Conservation (phyloP, 2,113 vertebrate species). For the Hemiscyllium ocellatum region DNA sequence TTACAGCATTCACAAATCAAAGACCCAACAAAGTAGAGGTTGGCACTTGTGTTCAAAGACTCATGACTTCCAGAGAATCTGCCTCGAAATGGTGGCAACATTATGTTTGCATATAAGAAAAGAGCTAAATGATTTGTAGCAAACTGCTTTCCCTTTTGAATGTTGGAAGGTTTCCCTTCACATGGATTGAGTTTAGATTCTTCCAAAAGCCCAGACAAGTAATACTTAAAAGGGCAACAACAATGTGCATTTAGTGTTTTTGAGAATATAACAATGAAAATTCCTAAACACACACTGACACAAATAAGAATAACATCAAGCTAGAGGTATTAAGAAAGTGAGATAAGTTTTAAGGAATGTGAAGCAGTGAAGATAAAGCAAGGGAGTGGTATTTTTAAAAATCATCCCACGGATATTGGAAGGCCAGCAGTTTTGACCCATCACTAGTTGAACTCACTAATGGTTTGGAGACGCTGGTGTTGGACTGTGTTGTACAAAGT, state of each 20-base stretch:
- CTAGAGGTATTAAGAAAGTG: neutral
- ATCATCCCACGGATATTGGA: too few relatives aligned
- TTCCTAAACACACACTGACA: too few relatives aligned
- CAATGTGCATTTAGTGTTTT: neutral
- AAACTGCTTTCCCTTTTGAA: neutral
- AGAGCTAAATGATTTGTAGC: neutral
- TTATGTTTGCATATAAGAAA: neutral
- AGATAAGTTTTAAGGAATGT: neutral
- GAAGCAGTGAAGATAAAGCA: neutral
- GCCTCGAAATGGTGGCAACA: neutral
- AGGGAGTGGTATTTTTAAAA: too few relatives aligned
- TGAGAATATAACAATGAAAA: too few relatives aligned
- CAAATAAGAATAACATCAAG: neutral
- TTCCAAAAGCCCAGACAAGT: neutral
- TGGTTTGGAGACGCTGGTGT: too few relatives aligned
- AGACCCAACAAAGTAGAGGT: neutral
- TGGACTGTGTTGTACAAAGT: too few relatives aligned
- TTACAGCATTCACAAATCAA: neutral
- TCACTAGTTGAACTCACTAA: too few relatives aligned
- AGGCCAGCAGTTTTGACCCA: too few relatives aligned
- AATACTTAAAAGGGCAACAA: neutral
- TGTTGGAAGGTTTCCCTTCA: neutral
- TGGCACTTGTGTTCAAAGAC: neutral
- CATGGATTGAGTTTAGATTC: neutral
- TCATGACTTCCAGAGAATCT: neutral